phyloP scores from a whole-genome alignment of 64 coral and sea anemone genomes.

The Stylophora pistillata region DNA sequence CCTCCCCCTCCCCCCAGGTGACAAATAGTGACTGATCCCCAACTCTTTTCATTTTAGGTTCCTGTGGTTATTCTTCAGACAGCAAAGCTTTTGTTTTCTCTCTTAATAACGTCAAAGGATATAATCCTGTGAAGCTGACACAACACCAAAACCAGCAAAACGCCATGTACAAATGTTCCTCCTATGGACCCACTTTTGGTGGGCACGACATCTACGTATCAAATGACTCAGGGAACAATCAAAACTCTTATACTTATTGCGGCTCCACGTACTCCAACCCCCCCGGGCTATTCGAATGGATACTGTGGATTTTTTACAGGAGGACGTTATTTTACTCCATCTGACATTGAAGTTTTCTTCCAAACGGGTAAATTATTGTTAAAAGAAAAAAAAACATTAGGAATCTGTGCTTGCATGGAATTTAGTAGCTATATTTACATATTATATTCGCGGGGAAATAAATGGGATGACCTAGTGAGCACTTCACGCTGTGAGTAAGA shows the following conservation, averaged over 20 bases:
- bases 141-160: not conserved
- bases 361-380: not conserved
- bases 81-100: conserved; percentile 21
- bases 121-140: conserved; percentile 20
- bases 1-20: too few relatives aligned
- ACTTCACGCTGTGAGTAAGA: too few relatives aligned
- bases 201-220: not conserved
- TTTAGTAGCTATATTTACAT: too few relatives aligned
- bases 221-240: not conserved
- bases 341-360: conserved; percentile 23
- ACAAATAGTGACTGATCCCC: too few relatives aligned
- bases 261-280: not conserved
- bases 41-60: conserved; percentile 20
- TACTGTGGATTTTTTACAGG: not conserved
- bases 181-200: conserved; percentile 18
- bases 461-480: too few relatives aligned
- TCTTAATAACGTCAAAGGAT: not conserved
- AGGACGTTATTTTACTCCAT: not conserved
- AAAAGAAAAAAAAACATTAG: too few relatives aligned
- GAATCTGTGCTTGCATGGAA: too few relatives aligned
- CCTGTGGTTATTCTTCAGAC: not conserved
- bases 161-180: not conserved
- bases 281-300: not conserved
- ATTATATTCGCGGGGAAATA: too few relatives aligned
- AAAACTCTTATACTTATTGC: not conserved